Base-by-base conservation (phyloP, 1,140 invertebrate genomes). In the Plectus sambesii region DNA sequence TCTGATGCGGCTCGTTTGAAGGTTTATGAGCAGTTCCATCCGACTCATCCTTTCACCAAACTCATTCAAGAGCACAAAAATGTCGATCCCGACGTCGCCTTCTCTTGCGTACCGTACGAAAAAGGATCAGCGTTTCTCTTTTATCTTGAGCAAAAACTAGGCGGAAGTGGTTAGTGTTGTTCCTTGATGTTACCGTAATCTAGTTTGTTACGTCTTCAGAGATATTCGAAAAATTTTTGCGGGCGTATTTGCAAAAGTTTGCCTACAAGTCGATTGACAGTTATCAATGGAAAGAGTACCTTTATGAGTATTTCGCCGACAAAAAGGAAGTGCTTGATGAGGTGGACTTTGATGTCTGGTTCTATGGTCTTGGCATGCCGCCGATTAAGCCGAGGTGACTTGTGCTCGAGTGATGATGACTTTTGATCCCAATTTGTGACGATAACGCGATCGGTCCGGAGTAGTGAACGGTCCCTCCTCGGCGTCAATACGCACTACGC, bases 61-160 rank as follows among this genome's bases (percentile, higher is more conserved):
- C 72, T 94, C 23, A 81, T 92, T 15, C 78, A 82, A 1, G 77
- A 87, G 68, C 74, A 93, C 38, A 78, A 72, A 17, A 81, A 80
- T 3, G 76, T 85, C 12, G 82, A 89, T 74, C 88, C 90, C 8
- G 88, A 94, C 71, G 87, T 92, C 73, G 81, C 85, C 3, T 92
- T 88, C 70, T 86, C 83, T 2, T 74, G 72, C 25, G 80, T 92
- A 37, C 87, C 88, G 2, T 93, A 94, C 73, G 85, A 88, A 69
- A 94, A 94, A 70, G n/a, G n/a, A n/a, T n/a, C n/a, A n/a, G n/a
- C n/a, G n/a, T 83, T 93, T 42, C 73, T 94, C 22, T 82, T 82
- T 62, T 86, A 87, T 69, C 72, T 96, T 46, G 88, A 94, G 72
- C 76, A 80, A 53, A 62, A 82, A 12, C 70, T 90, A 22, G 88